Evolutionary conservation across 1,140 invertebrate species (phyloP).

Genomic region (Whitmania pigra): DNA sequence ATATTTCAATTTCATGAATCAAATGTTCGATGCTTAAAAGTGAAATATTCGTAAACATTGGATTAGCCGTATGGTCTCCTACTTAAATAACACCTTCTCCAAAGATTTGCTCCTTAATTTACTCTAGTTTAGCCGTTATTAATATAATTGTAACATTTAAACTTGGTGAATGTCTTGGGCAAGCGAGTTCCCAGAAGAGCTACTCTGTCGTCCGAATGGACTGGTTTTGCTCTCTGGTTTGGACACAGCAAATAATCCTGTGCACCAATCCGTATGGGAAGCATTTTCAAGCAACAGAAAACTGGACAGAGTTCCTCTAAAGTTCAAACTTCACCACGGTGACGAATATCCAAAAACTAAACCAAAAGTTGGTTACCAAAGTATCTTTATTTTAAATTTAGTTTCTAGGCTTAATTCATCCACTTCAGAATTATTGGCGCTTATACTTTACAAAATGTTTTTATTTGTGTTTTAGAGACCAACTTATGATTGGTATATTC

Average conservation of each 20-base stretch:
- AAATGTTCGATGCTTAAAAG: too few species aligned
- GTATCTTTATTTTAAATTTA: not conserved
- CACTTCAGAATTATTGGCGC: not conserved
- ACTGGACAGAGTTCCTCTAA: conserved; percentile 64
- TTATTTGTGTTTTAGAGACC: conserved; percentile 48
- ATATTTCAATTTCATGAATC: too few species aligned
- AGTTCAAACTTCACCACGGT: conserved; percentile 62
- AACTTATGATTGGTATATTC: conserved; percentile 87
- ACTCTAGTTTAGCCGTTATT: too few species aligned
- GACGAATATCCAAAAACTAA: conserved; percentile 75
- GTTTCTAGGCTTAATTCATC: not conserved
- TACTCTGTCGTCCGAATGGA: conserved; percentile 64
- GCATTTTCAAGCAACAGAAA: conserved; percentile 68
- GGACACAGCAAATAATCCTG: conserved; percentile 65
- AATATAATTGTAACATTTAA: too few species aligned
- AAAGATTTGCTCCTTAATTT: too few species aligned
- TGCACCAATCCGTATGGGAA: conserved; percentile 83
- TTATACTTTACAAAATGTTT: not conserved
- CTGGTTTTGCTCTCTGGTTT: conserved; percentile 72
- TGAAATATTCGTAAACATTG: too few species aligned
- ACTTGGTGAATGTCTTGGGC: conserved; percentile 38
- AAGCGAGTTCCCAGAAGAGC: conserved; percentile 44
- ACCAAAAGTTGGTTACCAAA: conserved; percentile 53
- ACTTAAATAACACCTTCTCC: too few species aligned
- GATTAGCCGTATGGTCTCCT: too few species aligned